These are phyloP conservation scores for Mimas tiliae DNA, from an alignment of 2,888 invertebrate species.

Conservation along the genomic window DNA sequence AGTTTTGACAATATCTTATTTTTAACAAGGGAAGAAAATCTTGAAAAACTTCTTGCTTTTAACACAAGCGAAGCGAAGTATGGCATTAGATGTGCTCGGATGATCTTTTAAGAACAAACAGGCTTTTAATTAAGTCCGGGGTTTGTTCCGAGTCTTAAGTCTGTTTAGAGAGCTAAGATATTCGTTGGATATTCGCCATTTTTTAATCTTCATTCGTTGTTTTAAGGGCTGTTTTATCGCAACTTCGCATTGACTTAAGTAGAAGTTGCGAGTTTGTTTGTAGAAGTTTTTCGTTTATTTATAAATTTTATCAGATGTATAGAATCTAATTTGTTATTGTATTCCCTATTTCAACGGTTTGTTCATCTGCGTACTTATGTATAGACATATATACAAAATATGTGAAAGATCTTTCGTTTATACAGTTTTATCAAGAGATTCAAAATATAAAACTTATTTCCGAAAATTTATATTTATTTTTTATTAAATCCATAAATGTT, in stretches of 20 bases:
- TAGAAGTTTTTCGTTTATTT: not conserved
- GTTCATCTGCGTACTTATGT: not conserved
- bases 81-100: conserved; percentile 35
- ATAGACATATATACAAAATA: not conserved
- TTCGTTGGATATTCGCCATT: conserved; percentile 10
- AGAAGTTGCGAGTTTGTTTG: not conserved
- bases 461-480: too few relatives aligned
- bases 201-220: conserved; percentile 17
- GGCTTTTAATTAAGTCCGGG: conserved; percentile 38
- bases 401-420: too few relatives aligned
- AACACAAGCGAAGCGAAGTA: conserved; percentile 35
- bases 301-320: not conserved
- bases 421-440: too few relatives aligned
- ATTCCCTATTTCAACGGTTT: not conserved
- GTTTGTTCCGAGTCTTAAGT: conserved; percentile 37
- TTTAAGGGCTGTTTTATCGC: conserved; percentile 14
- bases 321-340: too few relatives aligned
- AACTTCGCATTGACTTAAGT: conserved; percentile 20
- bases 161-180: conserved; percentile 24
- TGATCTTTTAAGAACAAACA: conserved; percentile 41
- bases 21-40: not conserved
- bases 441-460: too few relatives aligned
- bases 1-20: not conserved
- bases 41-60: conserved; percentile 38
- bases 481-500: too few relatives aligned